These are phyloP conservation scores for Tiliacea citrago DNA, from an alignment of 2,888 invertebrate genomes.

Conservation along the genomic window DNA sequence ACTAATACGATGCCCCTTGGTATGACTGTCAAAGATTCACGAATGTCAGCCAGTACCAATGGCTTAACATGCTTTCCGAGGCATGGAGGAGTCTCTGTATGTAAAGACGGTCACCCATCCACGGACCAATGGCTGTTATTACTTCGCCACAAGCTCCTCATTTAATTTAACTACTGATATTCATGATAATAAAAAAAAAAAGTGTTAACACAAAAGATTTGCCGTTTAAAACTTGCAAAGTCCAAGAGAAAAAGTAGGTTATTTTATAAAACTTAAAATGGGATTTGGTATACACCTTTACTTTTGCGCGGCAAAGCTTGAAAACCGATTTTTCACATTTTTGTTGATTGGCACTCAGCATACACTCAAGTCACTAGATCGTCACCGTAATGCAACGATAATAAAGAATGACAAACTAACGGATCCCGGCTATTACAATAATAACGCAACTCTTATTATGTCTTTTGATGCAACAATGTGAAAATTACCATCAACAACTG, in stretches of 20 bases:
- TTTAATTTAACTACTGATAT: too few species aligned
- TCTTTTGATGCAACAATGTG: background rate
- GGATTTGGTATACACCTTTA: too few species aligned
- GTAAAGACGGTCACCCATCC: too few species aligned
- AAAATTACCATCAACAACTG: background rate
- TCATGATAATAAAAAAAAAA: background rate
- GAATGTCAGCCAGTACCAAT: too few species aligned
- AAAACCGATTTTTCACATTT: background rate
- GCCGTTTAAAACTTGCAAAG: background rate
- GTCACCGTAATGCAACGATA: constrained; percentile 32
- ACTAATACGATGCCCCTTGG: too few species aligned
- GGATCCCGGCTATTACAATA: background rate
- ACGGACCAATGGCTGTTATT: too few species aligned
- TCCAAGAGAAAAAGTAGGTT: background rate
- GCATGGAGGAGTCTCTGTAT: too few species aligned
- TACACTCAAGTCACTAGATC: background rate
- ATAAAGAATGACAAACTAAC: background rate
- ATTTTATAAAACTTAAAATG: background rate
- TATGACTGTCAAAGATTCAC: too few species aligned
- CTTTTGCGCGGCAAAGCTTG: background rate
- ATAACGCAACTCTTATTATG: background rate
- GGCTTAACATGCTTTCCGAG: too few species aligned
- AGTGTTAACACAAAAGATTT: background rate
- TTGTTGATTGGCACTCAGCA: background rate
- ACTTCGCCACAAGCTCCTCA: too few species aligned